Evolutionary conservation across 2,888 invertebrate genomes (phyloP), one percentile per base, ranked within the genome.

Genomic region (Nebria salina): DNA sequence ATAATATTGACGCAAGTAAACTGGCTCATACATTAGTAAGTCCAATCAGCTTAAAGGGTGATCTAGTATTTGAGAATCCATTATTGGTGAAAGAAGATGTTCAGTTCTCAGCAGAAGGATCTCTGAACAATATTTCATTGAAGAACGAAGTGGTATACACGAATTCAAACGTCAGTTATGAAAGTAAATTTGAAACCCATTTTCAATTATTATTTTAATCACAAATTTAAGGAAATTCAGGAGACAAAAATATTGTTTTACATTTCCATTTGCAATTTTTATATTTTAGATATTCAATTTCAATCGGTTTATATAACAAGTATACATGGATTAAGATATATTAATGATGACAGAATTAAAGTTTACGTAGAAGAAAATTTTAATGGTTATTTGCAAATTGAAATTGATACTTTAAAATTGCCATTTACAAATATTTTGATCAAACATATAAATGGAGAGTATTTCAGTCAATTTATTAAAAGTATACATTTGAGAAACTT

Each of bases 401-500:
- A 75, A 64, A 8, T 75, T n/a, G 80, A 80, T 64, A 43, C 70
- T 34, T 20, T 75, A 34, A 75, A 80, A 75, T 72, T 72, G 20
- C 42, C 70, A 6, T 13, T 54, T 11, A 86, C 88, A 25, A 87
- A 85, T 80, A 82, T 90, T 20, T 85, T 84, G 1, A 87, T 88
- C 4, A 82, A 87, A 1, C 86, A 82, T 11, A 88, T 93, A 1
- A 92, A 92, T 85, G 90, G 88, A 1, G 83, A 90, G 25, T 76
- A 86, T 41, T 92, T 92, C 89, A 82, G 87, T 0, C 84, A 87
- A 7, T 87, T 92, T 73, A 84, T 89, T 3, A 84, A 85, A 1
- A 87, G 88, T 65, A 83, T 92, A 8, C 89, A 92, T 73, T 88
- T 91, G 83, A 90, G 86, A 68, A 89, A 90, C 85, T 82, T 87